Base-by-base conservation (phyloP, 2,888 invertebrate species). In the Eurytoma adleriae region DNA sequence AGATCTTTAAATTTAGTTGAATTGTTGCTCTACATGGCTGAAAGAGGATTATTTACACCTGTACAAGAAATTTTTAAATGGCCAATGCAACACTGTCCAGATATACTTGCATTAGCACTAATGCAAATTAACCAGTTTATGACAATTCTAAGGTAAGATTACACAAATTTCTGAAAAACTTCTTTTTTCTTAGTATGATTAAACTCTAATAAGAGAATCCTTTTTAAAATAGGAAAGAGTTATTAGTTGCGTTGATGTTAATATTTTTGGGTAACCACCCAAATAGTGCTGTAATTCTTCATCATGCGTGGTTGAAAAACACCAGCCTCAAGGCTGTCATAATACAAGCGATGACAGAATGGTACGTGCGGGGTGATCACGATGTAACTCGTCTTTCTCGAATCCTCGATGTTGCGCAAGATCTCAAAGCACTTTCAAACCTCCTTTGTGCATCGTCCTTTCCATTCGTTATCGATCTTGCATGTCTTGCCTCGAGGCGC, bases 321-420 rank as follows among this genome's bases (percentile, higher is more conserved):
- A 94, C 94, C 85, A 91, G 92, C 57, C 93, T 96, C 73, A 95
- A 96, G 84, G 94, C 95, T 2, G 94, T 96, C 79, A 95, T 99
- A 82, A 98, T 98, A 96, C 97, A 97, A 87, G 95, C 98, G 1
- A 99, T 99, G 98, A 97, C 97, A 0, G 98, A 99, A 84, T 99
- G 98, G 98, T 99, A 99, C 91, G 93, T 96, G 84, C 93, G 95
- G 83, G 97, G 95, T 48, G 98, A 99, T 87, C 95, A 96, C 87
- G 99, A 99, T 91, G 99, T 98, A 91, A 95, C 96, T 2, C 94
- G 98, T 87, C 91, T 99, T 54, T 97, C 99, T 0, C 93, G 99
- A 76, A 99, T 99, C 85, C 92, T 99, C 81, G 99, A 99, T 88
- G 96, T 99, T 2, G 98, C 99, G 0, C 99, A 99, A 91, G 99